Evolutionary conservation across 2,113 vertebrate species (phyloP).

Genomic region (Chlorodrepanis virens): DNA sequence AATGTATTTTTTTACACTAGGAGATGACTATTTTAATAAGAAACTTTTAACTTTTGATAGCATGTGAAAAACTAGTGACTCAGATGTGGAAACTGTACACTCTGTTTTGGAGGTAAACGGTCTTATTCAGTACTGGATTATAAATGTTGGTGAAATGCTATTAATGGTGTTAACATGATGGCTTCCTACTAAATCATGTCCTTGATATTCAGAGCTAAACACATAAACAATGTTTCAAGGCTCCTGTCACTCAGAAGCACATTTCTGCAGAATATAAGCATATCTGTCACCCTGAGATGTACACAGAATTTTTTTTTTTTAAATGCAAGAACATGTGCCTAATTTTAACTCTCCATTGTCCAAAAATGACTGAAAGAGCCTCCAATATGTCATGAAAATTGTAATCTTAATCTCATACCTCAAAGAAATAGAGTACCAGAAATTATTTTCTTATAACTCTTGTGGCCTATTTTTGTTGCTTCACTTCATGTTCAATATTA

Average conservation of each 20-base stretch:
- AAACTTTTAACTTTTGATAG: constrained; percentile 38
- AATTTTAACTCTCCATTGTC: constrained; percentile 55
- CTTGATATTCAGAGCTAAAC: constrained; percentile 62
- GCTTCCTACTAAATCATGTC: constrained; percentile 40
- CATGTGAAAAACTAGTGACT: neutral
- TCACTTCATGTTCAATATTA: neutral
- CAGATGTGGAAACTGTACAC: neutral
- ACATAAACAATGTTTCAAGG: constrained; percentile 61
- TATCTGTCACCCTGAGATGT: constrained; percentile 57
- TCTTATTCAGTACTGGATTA: constrained; percentile 4
- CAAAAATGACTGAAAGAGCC: neutral
- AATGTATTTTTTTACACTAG: constrained; percentile 37
- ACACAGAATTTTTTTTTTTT: neutral
- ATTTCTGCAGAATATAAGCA: constrained; percentile 58
- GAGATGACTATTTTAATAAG: constrained; percentile 5
- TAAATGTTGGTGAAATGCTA: constrained; percentile 50
- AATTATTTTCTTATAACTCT: neutral
- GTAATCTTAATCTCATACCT: constrained; percentile 21
- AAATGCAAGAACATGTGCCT: neutral
- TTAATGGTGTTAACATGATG: constrained; percentile 65
- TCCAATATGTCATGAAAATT: constrained; percentile 37
- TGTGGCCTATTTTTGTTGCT: neutral
- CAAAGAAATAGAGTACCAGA: neutral
- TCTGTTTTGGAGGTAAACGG: constrained; percentile 8
- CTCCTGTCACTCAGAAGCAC: constrained; percentile 54